These are phyloP conservation scores for Limnephilus lunatus DNA, from an alignment of 2,888 invertebrate genomes.

Conservation along the genomic window DNA sequence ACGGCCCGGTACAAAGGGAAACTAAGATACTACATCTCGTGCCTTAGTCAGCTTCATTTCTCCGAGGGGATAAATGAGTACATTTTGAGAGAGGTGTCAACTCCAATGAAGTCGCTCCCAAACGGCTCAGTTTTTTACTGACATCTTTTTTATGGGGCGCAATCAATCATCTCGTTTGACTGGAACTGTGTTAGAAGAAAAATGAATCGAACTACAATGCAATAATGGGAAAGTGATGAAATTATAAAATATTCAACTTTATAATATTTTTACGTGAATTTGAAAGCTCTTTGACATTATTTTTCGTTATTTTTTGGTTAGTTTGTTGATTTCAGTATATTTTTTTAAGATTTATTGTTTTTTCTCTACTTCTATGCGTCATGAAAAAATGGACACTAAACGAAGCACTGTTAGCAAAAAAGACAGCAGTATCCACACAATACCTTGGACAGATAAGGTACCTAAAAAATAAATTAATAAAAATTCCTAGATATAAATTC, in stretches of 20 bases:
- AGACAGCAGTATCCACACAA: not conserved
- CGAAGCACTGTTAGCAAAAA: not conserved
- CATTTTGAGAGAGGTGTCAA: conserved; percentile 36
- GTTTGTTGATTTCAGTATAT: not conserved
- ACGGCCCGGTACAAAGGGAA: not conserved
- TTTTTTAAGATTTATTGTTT: not conserved
- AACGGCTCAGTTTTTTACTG: conserved; percentile 31
- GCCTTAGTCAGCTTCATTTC: conserved; percentile 12
- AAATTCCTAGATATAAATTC: too few relatives aligned
- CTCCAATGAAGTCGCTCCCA: conserved; percentile 24
- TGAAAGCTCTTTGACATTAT: not conserved
- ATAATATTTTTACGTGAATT: not conserved
- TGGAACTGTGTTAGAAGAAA: not conserved
- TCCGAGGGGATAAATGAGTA: conserved; percentile 19
- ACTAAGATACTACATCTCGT: conserved; percentile 3
- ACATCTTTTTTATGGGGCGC: conserved; percentile 3
- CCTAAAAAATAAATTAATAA: not conserved
- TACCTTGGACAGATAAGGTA: not conserved
- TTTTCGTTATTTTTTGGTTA: not conserved
- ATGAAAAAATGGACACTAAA: not conserved
- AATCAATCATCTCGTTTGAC: conserved; percentile 38
- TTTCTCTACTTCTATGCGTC: not conserved
- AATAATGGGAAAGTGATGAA: not conserved
- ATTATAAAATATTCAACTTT: not conserved
- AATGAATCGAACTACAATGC: conserved; percentile 12